Percentiles rank a stretch among this genome's conserved stretches.
These are phyloP conservation scores for Tragelaphus imberbis DNA, from an alignment of 2,113 vertebrate species.

Conservation along the genomic window DNA sequence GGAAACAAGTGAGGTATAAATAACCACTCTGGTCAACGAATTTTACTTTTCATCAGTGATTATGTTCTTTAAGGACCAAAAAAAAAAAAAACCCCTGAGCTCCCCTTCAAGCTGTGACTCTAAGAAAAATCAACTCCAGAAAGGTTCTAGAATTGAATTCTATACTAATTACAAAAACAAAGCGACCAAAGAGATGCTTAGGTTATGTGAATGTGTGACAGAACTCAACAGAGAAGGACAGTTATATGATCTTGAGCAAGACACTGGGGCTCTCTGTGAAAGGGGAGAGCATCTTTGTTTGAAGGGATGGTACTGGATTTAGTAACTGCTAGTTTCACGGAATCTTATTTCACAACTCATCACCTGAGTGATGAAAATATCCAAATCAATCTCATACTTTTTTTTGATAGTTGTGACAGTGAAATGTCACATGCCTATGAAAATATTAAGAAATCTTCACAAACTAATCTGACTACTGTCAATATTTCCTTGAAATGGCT, in stretches of 20 bases:
- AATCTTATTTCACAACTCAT: neutral
- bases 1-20: neutral
- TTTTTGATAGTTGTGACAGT: neutral
- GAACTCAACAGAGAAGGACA: neutral
- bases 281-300: neutral
- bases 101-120: neutral
- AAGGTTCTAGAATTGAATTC: neutral
- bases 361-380: conserved; percentile 14
- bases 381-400: neutral
- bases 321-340: neutral
- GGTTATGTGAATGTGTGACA: neutral
- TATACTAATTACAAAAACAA: neutral
- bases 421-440: neutral
- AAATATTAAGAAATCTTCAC: neutral
- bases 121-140: neutral
- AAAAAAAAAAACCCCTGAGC: neutral
- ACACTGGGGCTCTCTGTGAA: neutral
- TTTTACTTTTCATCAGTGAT: conserved; percentile 1
- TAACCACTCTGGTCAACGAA: neutral
- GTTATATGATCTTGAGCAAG: neutral
- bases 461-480: neutral
- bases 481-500: neutral
- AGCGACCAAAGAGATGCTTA: neutral
- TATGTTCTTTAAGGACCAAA: neutral
- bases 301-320: neutral